Conservation (phyloP, 2,797 vertebrate genomes). For the Phoebastria nigripes region DNA sequence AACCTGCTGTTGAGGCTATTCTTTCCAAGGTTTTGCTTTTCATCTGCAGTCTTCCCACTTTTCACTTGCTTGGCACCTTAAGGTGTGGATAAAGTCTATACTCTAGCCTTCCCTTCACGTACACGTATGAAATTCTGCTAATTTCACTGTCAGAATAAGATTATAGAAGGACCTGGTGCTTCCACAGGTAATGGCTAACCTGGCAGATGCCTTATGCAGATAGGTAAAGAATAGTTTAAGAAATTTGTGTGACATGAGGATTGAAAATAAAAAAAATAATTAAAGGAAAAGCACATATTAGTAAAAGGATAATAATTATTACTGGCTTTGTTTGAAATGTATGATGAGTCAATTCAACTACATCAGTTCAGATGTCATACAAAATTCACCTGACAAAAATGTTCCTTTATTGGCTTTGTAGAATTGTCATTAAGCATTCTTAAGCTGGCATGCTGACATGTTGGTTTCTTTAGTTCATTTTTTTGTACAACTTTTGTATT, state of each 20-base stretch:
- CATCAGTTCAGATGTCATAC: not conserved
- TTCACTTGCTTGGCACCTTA: not conserved
- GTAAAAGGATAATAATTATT: not conserved
- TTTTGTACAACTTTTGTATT: not conserved
- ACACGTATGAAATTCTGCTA: not conserved
- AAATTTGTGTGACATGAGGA: not conserved
- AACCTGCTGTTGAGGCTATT: not conserved
- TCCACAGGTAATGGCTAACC: not conserved
- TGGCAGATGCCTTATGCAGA: not conserved
- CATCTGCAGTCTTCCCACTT: not conserved
- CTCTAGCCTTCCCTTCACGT: not conserved
- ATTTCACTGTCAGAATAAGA: not conserved
- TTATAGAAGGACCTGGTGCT: not conserved
- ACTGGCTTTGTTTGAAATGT: not conserved
- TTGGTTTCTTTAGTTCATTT: not conserved
- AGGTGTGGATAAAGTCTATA: not conserved
- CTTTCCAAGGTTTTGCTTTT: not conserved
- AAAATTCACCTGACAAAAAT: not conserved
- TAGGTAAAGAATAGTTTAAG: not conserved
- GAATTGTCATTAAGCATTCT: not conserved
- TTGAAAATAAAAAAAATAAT: not conserved
- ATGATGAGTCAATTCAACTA: not conserved
- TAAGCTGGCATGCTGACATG: not conserved
- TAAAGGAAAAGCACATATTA: not conserved
- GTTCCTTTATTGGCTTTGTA: not conserved